Conservation (phyloP, 2,113 vertebrate genomes). For the Erpornis zantholeuca region DNA sequence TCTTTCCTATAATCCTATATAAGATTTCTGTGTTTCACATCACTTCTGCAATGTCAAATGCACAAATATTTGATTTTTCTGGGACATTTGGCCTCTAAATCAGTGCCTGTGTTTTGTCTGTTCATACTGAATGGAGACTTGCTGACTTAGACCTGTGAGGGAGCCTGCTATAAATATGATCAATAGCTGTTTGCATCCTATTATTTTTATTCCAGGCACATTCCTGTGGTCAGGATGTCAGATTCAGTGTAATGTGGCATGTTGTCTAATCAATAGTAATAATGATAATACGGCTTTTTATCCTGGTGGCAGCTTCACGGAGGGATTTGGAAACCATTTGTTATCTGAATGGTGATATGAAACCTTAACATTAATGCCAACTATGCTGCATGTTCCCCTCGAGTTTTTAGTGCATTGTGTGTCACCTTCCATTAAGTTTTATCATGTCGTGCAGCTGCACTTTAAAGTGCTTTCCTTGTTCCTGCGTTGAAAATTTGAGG, state of each 20-base stretch:
- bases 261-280: slow-evolving; percentile 44
- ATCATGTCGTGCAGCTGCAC: not conserved
- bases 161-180: not conserved
- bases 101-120: not conserved
- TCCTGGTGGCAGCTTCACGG: not conserved
- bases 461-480: not conserved
- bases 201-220: slow-evolving; percentile 4
- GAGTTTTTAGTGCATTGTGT: not conserved
- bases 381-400: not conserved
- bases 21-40: not conserved
- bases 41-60: not conserved
- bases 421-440: not conserved
- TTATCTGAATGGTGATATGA: not conserved
- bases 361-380: not conserved
- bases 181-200: not conserved
- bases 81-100: not conserved
- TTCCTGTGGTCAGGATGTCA: not conserved
- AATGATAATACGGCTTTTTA: slow-evolving; percentile 1
- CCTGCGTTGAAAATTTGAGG: not conserved
- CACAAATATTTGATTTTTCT: not conserved
- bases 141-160: not conserved
- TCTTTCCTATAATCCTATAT: not conserved
- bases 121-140: not conserved
- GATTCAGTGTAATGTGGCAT: not conserved
- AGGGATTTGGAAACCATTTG: slow-evolving; percentile 5